Percentiles rank a stretch among this genome's conserved stretches.
Conservation (phyloP, 2,113 vertebrate genomes). For the Phalacrocorax brasilianus region DNA sequence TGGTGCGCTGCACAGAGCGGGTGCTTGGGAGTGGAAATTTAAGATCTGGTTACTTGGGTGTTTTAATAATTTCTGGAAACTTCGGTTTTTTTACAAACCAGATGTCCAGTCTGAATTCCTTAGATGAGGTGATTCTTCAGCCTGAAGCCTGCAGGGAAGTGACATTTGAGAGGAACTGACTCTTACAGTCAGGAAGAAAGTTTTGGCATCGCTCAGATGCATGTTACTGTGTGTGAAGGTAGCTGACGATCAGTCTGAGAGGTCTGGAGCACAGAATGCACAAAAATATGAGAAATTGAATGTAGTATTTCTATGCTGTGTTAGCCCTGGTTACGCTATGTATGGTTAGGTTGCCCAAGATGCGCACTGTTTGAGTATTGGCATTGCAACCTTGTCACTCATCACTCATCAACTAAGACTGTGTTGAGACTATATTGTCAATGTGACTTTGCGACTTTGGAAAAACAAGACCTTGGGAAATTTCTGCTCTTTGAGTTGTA, state of each 20-base stretch:
- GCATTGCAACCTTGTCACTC: neutral
- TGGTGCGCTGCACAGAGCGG: neutral
- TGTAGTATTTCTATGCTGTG: neutral
- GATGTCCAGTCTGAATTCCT: neutral
- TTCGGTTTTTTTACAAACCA: neutral
- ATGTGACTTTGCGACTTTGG: neutral
- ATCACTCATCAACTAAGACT: neutral
- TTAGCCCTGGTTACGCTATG: neutral
- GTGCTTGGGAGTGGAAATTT: neutral
- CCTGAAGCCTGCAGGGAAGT: neutral
- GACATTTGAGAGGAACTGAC: neutral
- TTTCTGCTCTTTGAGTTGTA: neutral
- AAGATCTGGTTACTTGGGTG: neutral
- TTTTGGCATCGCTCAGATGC: neutral
- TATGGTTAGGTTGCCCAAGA: neutral
- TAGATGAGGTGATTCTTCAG: neutral
- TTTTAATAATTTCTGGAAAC: neutral
- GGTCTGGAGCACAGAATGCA: neutral
- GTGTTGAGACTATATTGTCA: accelerated
- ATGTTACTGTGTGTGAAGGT: neutral
- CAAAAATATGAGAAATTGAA: accelerated
- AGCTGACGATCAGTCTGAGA: neutral
- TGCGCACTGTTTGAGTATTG: accelerated
- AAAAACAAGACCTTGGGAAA: neutral
- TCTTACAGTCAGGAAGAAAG: neutral